Evolutionary conservation across 2,113 vertebrate species (phyloP).

Genomic region (Pungitius pungitius): DNA sequence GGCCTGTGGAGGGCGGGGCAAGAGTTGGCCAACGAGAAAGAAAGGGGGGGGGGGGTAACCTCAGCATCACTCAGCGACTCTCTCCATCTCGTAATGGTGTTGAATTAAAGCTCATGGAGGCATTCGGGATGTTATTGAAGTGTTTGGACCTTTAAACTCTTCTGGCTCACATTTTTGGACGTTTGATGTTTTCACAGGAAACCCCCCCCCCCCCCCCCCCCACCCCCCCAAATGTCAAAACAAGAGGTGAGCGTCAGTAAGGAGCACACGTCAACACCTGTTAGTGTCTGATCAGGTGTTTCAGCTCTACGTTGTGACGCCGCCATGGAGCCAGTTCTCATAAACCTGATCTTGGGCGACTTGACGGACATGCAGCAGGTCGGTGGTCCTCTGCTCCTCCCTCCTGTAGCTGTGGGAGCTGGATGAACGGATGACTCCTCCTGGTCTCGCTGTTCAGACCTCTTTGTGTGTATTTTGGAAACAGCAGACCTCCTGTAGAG

Average conservation of each 20-base stretch:
- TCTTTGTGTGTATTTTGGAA: no score
- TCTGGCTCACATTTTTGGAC: not conserved
- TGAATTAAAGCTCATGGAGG: not conserved
- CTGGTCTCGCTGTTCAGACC: no score
- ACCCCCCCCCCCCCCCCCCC: no score
- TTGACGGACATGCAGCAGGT: no score
- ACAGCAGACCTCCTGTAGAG: no score
- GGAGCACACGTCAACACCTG: no score
- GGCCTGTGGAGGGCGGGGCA: not conserved
- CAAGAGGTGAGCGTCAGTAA: not conserved
- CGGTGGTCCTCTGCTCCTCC: no score
- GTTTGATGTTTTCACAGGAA: not conserved
- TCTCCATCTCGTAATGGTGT: not conserved
- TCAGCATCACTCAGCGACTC: slow-evolving; percentile 3
- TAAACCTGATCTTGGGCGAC: no score
- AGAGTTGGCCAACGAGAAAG: slow-evolving; percentile 3
- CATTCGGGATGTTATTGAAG: not conserved
- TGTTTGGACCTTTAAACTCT: not conserved
- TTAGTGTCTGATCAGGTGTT: not conserved
- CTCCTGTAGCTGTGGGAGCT: no score
- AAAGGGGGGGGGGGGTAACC: not conserved
- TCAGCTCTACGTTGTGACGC: no score
- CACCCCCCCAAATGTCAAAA: not conserved
- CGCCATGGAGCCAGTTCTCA: no score
- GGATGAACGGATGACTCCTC: no score